phyloP scores from a whole-genome alignment of 2,113 vertebrate species.

The Zapus hudsonius region DNA sequence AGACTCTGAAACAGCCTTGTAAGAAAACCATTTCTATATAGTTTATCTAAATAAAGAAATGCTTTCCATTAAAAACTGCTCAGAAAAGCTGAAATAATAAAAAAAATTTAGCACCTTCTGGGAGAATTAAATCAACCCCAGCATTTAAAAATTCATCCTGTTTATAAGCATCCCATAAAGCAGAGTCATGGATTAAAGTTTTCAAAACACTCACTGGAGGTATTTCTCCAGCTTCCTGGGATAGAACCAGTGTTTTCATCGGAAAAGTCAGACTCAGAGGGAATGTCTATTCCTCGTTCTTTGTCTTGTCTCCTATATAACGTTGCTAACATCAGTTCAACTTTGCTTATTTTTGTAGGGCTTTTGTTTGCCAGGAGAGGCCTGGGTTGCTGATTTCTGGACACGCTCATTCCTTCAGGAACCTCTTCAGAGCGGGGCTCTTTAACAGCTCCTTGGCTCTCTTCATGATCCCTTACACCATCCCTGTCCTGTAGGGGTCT shows the following conservation, averaged over 20 bases:
- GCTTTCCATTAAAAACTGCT: neutral
- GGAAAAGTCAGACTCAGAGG: constrained; percentile 77
- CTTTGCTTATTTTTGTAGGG: constrained; percentile 35
- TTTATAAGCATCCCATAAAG: constrained; percentile 14
- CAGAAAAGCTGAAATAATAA: neutral
- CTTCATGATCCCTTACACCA: neutral
- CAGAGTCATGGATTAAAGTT: constrained; percentile 61
- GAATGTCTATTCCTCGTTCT: constrained; percentile 53
- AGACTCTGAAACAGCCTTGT: constrained; percentile 10
- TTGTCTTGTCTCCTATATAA: constrained; percentile 11
- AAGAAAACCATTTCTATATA: constrained; percentile 5
- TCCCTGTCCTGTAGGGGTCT: neutral
- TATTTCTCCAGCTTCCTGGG: constrained; percentile 68
- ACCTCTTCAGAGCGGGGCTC: constrained; percentile 21
- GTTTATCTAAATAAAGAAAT: constrained; percentile 25
- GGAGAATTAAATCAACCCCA: neutral
- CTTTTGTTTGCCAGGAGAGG: constrained; percentile 48
- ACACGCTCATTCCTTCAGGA: neutral
- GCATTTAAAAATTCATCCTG: neutral
- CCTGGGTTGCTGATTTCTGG: constrained; percentile 60
- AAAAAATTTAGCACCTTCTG: constrained; percentile 1
- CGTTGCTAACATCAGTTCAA: neutral
- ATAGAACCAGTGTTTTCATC: constrained; percentile 70
- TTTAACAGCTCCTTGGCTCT: neutral
- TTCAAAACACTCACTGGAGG: constrained; percentile 80